phyloP scores from a whole-genome alignment of 2,888 invertebrate genomes.

The Ectemnius lituratus region DNA sequence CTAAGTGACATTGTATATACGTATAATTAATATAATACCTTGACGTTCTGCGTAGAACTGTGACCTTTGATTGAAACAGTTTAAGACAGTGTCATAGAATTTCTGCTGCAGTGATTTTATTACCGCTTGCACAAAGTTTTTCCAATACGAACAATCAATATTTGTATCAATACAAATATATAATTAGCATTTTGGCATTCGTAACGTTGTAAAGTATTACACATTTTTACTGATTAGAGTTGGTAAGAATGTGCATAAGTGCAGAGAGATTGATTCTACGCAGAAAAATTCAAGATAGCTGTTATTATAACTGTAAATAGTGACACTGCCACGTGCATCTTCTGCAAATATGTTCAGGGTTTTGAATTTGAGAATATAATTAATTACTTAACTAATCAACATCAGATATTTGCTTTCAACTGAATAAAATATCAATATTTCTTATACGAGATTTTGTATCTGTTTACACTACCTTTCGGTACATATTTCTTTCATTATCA shows the following conservation, averaged over 20 bases:
- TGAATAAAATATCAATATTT: too few species aligned
- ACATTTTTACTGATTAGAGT: too few species aligned
- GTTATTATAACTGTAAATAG: conserved; percentile 29
- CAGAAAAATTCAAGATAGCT: background rate
- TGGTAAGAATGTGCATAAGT: too few species aligned
- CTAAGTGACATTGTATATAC: conserved; percentile 50
- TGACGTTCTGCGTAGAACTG: conserved; percentile 21
- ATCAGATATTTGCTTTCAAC: too few species aligned
- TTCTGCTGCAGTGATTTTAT: background rate
- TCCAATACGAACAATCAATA: background rate
- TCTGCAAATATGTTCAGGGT: too few species aligned
- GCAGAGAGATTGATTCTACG: conserved; percentile 18
- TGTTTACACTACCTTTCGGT: too few species aligned
- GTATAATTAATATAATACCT: background rate
- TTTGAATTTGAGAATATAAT: too few species aligned
- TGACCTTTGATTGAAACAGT: too few species aligned
- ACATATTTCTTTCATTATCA: too few species aligned
- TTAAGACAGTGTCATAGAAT: background rate
- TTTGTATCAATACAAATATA: background rate
- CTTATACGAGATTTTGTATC: too few species aligned
- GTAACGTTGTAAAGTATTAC: background rate
- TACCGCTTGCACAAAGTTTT: background rate
- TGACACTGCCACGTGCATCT: too few species aligned
- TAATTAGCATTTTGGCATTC: background rate
- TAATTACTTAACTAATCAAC: too few species aligned